Percentiles rank a stretch among this genome's conserved stretches.
Conservation (phyloP, 2,797 vertebrate genomes). For the Tinamus major region DNA sequence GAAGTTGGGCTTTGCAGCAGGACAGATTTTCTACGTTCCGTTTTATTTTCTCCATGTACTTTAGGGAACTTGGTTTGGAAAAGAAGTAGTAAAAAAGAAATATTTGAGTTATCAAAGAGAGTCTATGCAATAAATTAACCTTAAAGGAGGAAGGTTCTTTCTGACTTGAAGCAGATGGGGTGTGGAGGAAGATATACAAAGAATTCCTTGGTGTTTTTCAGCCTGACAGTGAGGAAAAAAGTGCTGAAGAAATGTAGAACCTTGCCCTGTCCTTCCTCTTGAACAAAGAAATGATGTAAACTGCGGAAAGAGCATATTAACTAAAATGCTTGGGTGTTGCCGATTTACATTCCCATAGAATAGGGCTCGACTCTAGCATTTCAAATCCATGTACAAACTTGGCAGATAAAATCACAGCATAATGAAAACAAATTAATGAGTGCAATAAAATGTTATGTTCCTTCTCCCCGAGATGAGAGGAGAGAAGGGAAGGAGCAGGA, state of each 20-base stretch:
- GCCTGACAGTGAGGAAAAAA: neutral
- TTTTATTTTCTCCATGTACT: neutral
- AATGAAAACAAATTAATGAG: slow-evolving; percentile 34
- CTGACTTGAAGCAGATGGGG: neutral
- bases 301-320: neutral
- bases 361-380: neutral
- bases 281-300: neutral
- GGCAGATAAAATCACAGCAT: slow-evolving; percentile 16
- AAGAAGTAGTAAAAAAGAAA: neutral
- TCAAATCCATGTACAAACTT: neutral
- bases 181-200: neutral
- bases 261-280: neutral
- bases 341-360: neutral
- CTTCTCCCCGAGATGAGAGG: neutral
- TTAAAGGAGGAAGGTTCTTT: neutral
- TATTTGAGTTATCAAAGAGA: neutral
- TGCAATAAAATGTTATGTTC: neutral
- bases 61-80: neutral
- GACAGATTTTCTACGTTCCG: neutral
- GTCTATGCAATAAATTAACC: neutral
- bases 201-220: neutral
- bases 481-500: neutral
- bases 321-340: neutral
- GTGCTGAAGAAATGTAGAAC: neutral
- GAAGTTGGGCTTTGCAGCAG: neutral